Evolutionary conservation across 2,888 invertebrate genomes (phyloP), one percentile per base, ranked within the genome.

Genomic region (Pherbina coryleti): DNA sequence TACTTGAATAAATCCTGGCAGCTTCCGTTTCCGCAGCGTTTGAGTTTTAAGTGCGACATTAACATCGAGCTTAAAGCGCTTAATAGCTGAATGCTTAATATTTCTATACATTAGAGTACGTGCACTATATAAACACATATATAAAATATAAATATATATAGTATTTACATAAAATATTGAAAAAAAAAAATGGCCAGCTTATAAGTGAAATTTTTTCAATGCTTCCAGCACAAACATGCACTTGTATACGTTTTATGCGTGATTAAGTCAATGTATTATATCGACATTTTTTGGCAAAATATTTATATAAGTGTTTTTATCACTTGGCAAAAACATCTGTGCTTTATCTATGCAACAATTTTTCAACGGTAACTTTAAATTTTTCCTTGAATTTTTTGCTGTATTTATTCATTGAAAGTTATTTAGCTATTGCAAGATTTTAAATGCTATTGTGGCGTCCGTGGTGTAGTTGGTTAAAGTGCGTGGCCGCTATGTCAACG

Each of bases 211-310:
- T 72, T 72, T 72, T 19, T 37, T 66, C 66, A 37, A 3, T 19
- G 28, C 66, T n/a, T 34, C 9, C 31, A 55, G 22, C 22, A 34
- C 37, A 34, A 37, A 34, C n/a, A 19, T n/a, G 22, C 17, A 37
- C 11, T 5, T 71, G 31, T 4, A 7, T 55, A 49, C 25, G 34
- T 34, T 55, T 75, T 66, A 37, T 17, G 55, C 55, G 53, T n/a
- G 67, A 53, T 75, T 75, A 75, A 44, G 69, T 57, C 67, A 67
- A 55, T 55, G 67, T 55, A 67, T 75, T 75, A 75, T 67, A 55
- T 67, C 14, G 3, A 55, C 53, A 75, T 75, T 66, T 75, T 67
- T 75, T 75, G 55, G 64, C 67, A 53, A 75, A 75, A 75, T 75
- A 67, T 66, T 71, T 55, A 71, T 11, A 44, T 28, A 17, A 31